phyloP scores from a whole-genome alignment of 2,797 vertebrate species.

The Lepus townsendii region DNA sequence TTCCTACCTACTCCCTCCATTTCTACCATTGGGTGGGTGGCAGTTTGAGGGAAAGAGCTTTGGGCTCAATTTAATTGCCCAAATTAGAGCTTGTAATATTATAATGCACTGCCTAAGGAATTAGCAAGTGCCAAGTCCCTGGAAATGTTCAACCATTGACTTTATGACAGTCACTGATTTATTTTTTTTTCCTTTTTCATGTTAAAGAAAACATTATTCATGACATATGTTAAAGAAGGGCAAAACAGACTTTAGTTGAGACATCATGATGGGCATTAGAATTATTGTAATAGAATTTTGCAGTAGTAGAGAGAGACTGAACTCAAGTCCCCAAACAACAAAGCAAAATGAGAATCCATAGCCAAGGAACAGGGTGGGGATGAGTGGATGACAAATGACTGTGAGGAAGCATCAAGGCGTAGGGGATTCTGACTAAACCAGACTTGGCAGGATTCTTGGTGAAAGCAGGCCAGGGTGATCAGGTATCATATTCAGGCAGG shows the following conservation, averaged over 20 bases:
- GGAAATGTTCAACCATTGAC: background rate
- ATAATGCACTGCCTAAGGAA: background rate
- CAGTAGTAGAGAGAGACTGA: background rate
- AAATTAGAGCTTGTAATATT: background rate
- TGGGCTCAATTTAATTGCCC: background rate
- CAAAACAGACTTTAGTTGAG: background rate
- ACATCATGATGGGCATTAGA: background rate
- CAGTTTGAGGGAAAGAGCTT: constrained; percentile 16
- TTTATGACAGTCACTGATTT: background rate
- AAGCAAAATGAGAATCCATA: background rate
- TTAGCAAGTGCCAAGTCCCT: background rate
- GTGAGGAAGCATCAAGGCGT: background rate
- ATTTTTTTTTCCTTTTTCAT: background rate
- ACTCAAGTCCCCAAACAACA: background rate
- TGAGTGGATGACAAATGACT: background rate
- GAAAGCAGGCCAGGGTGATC: background rate
- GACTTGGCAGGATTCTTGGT: background rate
- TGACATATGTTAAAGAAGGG: background rate
- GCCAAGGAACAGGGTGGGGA: background rate
- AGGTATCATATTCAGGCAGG: background rate
- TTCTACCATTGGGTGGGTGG: background rate
- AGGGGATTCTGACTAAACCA: background rate
- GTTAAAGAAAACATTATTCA: background rate
- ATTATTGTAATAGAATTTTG: background rate
- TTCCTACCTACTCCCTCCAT: no score